phyloP scores from a whole-genome alignment of 2,888 invertebrate species.

The Chymomyza fuscimana region DNA sequence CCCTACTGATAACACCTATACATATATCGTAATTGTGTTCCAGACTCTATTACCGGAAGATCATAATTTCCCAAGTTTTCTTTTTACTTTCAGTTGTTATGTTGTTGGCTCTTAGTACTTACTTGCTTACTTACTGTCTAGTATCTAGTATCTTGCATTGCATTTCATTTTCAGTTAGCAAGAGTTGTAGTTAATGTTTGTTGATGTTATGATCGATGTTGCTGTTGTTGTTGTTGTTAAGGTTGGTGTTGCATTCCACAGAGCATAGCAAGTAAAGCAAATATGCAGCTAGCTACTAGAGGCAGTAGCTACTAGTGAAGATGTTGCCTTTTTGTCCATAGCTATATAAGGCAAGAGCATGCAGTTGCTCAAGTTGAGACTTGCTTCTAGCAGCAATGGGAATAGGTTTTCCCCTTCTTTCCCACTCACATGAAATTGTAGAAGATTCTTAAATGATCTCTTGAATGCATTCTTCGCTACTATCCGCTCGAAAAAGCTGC shows the following conservation, averaged over 20 bases:
- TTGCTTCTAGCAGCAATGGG: background rate
- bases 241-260: constrained; percentile 37
- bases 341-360: constrained; percentile 6
- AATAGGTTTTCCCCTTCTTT: background rate
- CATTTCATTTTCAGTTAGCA: constrained; percentile 40
- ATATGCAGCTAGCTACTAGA: constrained; percentile 18
- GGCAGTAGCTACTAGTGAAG: background rate
- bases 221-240: constrained; percentile 19
- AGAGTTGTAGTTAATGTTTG: background rate
- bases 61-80: constrained; percentile 13
- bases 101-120: too few species aligned
- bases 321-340: background rate
- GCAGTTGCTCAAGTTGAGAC: constrained; percentile 9
- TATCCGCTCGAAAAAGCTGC: too few species aligned
- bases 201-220: constrained; percentile 6
- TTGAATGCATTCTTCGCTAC: background rate
- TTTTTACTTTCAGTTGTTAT: background rate
- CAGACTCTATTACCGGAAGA: constrained; percentile 20
- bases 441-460: background rate
- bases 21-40: too few species aligned
- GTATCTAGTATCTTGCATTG: constrained; percentile 8
- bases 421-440: background rate
- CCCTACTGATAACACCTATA: constrained; percentile 19
- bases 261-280: constrained; percentile 24
- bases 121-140: too few species aligned